Percentiles rank a stretch among this genome's conserved stretches.
Evolutionary conservation across 2,888 invertebrate genomes (phyloP).

Genomic region (Reticulitermes lucifugus): DNA sequence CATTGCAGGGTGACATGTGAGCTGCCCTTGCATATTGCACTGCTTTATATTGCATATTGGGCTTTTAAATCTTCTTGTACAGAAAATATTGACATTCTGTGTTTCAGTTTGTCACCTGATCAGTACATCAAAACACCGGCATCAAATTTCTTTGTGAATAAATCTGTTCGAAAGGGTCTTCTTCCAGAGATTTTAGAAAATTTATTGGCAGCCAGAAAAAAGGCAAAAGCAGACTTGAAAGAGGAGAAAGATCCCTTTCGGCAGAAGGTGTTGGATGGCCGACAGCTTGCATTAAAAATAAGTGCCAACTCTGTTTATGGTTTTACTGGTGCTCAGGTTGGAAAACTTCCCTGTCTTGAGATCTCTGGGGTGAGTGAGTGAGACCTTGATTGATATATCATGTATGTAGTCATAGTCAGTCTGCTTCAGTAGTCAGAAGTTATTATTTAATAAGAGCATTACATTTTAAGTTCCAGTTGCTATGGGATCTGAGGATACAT

Average conservation of each 20-base stretch:
- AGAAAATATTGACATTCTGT: background rate
- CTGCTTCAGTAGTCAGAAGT: too few species aligned
- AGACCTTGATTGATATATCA: too few species aligned
- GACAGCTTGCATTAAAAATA: constrained; percentile 97
- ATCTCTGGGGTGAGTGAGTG: constrained; percentile 79
- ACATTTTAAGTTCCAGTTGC: too few species aligned
- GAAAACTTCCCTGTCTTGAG: constrained; percentile 94
- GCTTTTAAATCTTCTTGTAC: background rate
- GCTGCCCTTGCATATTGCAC: background rate
- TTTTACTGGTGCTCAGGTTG: constrained; percentile 98
- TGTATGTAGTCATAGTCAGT: too few species aligned
- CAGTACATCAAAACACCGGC: constrained; percentile 92
- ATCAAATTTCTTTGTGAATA: constrained; percentile 91
- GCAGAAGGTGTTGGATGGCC: constrained; percentile 93
- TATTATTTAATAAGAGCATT: too few species aligned
- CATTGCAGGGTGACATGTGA: too few species aligned
- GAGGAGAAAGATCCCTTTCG: constrained; percentile 95
- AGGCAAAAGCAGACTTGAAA: constrained; percentile 94
- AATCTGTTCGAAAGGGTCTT: constrained; percentile 87
- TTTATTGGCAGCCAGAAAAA: constrained; percentile 89
- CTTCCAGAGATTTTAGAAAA: constrained; percentile 96
- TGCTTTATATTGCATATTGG: background rate
- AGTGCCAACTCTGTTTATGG: constrained; percentile 99
- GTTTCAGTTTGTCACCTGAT: constrained; percentile 68
- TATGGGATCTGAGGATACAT: too few species aligned